phyloP scores from a whole-genome alignment of 2,113 vertebrate genomes.

The Pardalotus punctatus region DNA sequence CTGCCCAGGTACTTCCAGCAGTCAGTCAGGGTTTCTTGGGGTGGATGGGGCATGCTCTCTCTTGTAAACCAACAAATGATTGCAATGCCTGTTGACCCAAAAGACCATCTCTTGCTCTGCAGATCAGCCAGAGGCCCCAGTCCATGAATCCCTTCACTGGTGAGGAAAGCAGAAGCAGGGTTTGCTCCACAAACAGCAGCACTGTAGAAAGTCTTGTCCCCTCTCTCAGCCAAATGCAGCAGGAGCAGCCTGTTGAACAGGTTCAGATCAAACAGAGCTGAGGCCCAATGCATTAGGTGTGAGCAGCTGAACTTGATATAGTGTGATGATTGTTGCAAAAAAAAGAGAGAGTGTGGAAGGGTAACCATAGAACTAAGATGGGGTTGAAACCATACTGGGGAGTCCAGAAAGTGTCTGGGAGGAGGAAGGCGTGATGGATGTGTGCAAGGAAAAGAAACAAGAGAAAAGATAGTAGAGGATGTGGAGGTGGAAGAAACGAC shows the following conservation, averaged over 20 bases:
- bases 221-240: background rate
- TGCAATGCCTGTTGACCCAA: background rate
- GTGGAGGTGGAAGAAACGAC: background rate
- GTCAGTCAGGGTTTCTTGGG: background rate
- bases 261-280: background rate
- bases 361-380: background rate
- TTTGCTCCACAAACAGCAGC: background rate
- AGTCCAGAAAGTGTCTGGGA: background rate
- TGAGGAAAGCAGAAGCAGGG: background rate
- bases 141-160: background rate
- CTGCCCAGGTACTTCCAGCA: background rate
- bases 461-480: background rate
- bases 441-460: background rate
- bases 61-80: background rate
- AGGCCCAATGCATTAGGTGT: rapidly evolving
- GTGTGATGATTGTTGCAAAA: background rate
- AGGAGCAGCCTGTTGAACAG: background rate
- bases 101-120: background rate
- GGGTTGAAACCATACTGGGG: background rate
- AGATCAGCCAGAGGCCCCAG: background rate
- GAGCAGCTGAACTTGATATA: background rate
- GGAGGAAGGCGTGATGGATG: background rate
- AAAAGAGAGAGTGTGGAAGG: background rate
- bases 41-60: background rate
- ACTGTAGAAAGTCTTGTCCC: background rate